Evolutionary conservation across 2,113 vertebrate genomes (phyloP), one percentile per base, ranked within the genome.

Genomic region (Scomber colias): DNA sequence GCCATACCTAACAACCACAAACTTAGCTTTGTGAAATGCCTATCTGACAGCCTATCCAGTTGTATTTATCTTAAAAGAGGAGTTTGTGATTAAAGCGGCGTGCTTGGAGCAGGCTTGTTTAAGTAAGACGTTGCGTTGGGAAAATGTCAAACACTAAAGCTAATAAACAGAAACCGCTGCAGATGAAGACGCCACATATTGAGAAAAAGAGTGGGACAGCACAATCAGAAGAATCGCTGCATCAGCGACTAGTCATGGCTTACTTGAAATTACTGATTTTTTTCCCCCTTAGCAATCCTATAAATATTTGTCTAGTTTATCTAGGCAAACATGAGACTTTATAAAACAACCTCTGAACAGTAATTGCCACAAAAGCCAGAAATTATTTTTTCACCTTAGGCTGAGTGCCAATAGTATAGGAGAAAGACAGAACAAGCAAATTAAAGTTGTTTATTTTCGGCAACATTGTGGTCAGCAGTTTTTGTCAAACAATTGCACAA

Each of bases 61-160:
- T 57, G 54, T 92, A 90, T 93, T 93, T 92, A 90, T 70, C 83
- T 86, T 87, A 80, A 87, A 76, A 62, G 87, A 80, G 59, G 30
- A 82, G 87, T 80, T 84, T 91, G 86, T 90, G 90, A 91, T 92
- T 91, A 82, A 82, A 90, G 81, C 86, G 63, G 84, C 75, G 68
- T 81, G 90, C 78, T 71, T 46, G 0, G 72, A 66, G 35, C 73
- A 11, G 67, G 48, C 81, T 89, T 93, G 92, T 94, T 94, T 92
- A 87, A 92, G 82, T 83, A 83, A 93, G 89, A 82, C 65, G 63
- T 83, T 86, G 84, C 48, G 71, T 84, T 89, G 86, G 67, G 81
- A 90, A 92, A 87, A 93, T 87, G 89, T 93, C 93, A 87, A 90
- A 88, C 86, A 81, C 77, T 81, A 72, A 86, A 91, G 90, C 88